Evolutionary conservation across 2,113 vertebrate species (phyloP).

Genomic region (Aegithalos caudatus): DNA sequence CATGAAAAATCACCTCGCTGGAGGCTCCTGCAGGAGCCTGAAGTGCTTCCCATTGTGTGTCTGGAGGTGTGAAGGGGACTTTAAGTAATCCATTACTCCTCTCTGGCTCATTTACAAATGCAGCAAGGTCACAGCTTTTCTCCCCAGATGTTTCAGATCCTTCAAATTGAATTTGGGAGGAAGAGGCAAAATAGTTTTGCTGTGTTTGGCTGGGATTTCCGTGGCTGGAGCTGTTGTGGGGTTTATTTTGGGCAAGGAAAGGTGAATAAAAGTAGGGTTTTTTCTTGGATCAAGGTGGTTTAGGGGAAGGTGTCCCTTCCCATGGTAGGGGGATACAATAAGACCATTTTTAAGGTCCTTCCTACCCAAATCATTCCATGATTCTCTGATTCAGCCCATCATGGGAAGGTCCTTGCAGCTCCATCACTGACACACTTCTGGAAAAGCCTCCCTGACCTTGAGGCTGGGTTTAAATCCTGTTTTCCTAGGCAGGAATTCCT

Average conservation of each 20-base stretch:
- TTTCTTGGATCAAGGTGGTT: neutral
- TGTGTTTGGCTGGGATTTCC: neutral
- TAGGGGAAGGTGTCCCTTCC: neutral
- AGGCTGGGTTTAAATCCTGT: neutral
- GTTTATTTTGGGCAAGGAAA: neutral
- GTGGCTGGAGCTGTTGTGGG: neutral
- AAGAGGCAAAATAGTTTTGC: neutral
- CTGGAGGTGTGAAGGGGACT: constrained; percentile 6
- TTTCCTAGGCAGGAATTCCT: neutral
- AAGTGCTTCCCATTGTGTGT: neutral
- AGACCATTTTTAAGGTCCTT: fast-evolving
- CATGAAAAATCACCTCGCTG: constrained; percentile 20
- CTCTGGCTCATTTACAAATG: neutral
- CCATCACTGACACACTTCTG: neutral
- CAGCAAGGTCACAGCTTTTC: constrained; percentile 12
- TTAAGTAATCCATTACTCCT: neutral
- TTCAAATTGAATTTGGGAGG: neutral
- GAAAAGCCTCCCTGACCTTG: neutral
- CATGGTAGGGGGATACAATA: fast-evolving
- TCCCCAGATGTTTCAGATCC: neutral
- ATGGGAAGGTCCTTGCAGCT: neutral
- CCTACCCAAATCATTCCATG: neutral
- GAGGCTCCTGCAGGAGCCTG: neutral
- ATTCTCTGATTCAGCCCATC: neutral
- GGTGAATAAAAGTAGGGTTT: neutral